Evolutionary conservation across 2,797 vertebrate genomes (phyloP).

Genomic region (Pteropus rufus): DNA sequence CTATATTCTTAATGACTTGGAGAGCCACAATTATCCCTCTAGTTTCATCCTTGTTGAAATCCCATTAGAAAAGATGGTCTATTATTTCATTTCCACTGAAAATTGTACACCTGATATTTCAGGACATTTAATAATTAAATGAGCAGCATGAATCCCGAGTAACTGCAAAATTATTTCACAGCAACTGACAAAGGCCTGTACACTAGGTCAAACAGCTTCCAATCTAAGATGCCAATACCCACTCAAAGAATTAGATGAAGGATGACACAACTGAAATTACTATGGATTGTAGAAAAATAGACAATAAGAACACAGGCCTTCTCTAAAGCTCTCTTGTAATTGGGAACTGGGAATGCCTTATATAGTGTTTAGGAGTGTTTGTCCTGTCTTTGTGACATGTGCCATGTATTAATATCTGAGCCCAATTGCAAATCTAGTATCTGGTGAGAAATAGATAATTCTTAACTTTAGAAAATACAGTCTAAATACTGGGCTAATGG

Average conservation of each 20-base stretch:
- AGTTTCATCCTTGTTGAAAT: conserved; percentile 57
- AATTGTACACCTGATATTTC: conserved; percentile 62
- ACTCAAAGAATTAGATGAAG: conserved; percentile 37
- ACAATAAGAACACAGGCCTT: conserved; percentile 60
- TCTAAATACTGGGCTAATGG: conserved; percentile 33
- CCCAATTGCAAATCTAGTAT: not conserved
- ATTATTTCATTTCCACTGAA: conserved; percentile 62
- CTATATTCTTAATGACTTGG: conserved; percentile 68
- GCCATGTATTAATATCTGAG: conserved; percentile 4
- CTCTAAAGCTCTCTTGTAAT: conserved; percentile 55
- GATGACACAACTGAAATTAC: conserved; percentile 59
- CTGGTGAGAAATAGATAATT: not conserved
- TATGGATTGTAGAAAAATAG: conserved; percentile 61
- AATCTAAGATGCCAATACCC: conserved; percentile 38
- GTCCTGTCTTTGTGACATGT: conserved; percentile 13
- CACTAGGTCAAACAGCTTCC: conserved; percentile 46
- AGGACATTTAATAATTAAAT: conserved; percentile 75
- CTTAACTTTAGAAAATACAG: conserved; percentile 23
- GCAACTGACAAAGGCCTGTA: conserved; percentile 54
- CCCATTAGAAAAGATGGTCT: conserved; percentile 56
- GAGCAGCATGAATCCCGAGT: conserved; percentile 43
- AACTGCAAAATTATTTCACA: conserved; percentile 65
- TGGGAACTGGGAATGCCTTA: conserved; percentile 1
- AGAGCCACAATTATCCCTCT: conserved; percentile 53
- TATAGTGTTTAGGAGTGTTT: conserved; percentile 28